Evolutionary conservation across 2,797 vertebrate genomes (phyloP).

Genomic region (Steatocranus sp.): DNA sequence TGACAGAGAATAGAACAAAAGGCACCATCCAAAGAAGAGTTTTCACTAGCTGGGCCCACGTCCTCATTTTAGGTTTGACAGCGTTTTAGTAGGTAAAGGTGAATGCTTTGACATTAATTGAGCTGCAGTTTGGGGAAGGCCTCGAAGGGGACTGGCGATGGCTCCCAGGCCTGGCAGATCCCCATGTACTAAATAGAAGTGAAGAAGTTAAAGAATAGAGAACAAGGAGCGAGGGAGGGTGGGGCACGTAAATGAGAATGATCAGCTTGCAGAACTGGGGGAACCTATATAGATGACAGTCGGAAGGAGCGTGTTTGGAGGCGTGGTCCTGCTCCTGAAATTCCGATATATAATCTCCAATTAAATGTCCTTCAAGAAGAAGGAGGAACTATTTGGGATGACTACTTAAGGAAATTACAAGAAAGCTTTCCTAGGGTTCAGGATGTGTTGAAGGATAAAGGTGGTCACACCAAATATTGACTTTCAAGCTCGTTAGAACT

Average conservation of each 20-base stretch:
- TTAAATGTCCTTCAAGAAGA: background rate
- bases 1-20: too few relatives aligned
- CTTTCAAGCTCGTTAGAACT: too few relatives aligned
- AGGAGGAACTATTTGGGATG: too few relatives aligned
- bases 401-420: too few relatives aligned
- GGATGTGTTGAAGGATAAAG: too few relatives aligned
- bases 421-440: too few relatives aligned
- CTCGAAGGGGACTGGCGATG: fast-evolving
- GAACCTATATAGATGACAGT: background rate
- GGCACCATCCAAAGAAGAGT: too few relatives aligned
- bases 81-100: background rate
- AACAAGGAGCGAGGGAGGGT: fast-evolving
- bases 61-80: background rate
- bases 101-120: background rate
- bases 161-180: background rate
- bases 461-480: too few relatives aligned
- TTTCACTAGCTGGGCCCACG: background rate
- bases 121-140: background rate
- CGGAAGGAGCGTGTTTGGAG: background rate
- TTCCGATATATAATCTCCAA: background rate
- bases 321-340: background rate
- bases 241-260: fast-evolving
- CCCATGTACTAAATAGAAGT: background rate
- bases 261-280: background rate
- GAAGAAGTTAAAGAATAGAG: background rate